Evolutionary conservation across 2,797 vertebrate species (phyloP).

Genomic region (Parauchenoglanis ngamensis): DNA sequence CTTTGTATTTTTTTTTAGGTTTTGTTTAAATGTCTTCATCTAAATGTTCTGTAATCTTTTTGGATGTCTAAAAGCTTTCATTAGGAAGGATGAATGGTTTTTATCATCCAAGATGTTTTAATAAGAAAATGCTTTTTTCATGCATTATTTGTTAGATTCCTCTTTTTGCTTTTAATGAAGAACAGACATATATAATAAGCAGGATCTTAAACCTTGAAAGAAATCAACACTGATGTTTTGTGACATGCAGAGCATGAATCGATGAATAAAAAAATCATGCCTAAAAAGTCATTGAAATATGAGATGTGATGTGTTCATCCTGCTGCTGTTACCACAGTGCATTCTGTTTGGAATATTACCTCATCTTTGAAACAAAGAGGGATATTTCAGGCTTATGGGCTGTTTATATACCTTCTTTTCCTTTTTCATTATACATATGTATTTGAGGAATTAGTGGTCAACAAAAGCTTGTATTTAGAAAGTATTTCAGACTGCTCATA

Average conservation of each 20-base stretch:
- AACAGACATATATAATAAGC: background rate
- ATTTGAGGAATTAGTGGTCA: constrained; percentile 20
- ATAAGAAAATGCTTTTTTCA: background rate
- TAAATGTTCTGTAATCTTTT: constrained; percentile 19
- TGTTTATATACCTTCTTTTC: constrained; percentile 40
- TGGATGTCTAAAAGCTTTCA: background rate
- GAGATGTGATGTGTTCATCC: background rate
- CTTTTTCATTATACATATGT: constrained; percentile 32
- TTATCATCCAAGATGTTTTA: background rate
- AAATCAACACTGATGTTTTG: constrained; percentile 7
- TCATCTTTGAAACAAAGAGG: constrained; percentile 20
- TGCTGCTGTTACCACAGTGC: background rate
- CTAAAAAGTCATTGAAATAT: background rate
- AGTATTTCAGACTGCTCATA: constrained; percentile 33
- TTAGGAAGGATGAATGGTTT: constrained; percentile 4
- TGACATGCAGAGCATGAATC: constrained; percentile 27
- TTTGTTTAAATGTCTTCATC: constrained; percentile 24
- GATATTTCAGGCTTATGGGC: background rate
- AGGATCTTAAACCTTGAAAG: background rate
- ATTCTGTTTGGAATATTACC: constrained; percentile 28
- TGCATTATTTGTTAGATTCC: constrained; percentile 26
- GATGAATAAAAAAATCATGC: background rate
- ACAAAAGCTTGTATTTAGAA: constrained; percentile 34
- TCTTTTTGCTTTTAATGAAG: background rate
- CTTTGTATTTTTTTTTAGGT: constrained; percentile 37